Base-by-base conservation (phyloP, 2,113 vertebrate genomes). In the Upupa epops region DNA sequence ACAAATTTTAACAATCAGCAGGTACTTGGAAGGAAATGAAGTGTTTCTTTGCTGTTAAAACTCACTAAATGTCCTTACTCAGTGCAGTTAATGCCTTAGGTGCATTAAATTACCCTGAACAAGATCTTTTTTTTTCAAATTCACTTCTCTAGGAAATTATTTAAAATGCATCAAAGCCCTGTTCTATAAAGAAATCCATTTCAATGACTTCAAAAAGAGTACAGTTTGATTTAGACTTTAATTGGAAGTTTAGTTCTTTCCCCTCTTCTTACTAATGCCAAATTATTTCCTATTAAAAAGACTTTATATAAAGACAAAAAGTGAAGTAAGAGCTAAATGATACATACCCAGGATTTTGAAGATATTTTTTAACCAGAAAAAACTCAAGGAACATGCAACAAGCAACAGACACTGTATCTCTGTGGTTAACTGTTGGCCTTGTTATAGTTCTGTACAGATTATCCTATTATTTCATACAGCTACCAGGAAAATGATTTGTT, bases 191-290 rank as follows among this genome's bases (percentile, higher is more conserved):
- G 24, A 25, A 65, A 91, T 92, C 76, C 77, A 78, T 90, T 92
- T 86, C 81, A 24, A 85, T 79, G 3, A 66, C 71, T 95, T 92
- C 74, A 94, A 85, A 92, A 76, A 0, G 68, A 91, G 51, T 75
- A 76, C 89, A 93, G 18, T 90, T 82, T 89, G 78, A 92, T 82
- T 89, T 89, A 87, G 56, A 59, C 14, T 87, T 90, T 85, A 94
- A 93, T 89, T 87, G 71, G 78, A 90, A 85, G 42, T 80, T 96
- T 84, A 89, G 34, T 66, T 84, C n/a, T 70, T 94, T 86, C 34
- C 22, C 45, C 28, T 93, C 21, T 52, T 89, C 56, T 87, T 25
- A 73, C n/a, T 75, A 46, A 56, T 68, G 81, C 17, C 32, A 66
- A 77, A 89, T 84, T 83, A 75, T 90, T 91, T 78, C 58, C n/a